These are phyloP conservation scores for Grammomys dolichurus DNA, from an alignment of 2,113 vertebrate genomes.

Conservation along the genomic window DNA sequence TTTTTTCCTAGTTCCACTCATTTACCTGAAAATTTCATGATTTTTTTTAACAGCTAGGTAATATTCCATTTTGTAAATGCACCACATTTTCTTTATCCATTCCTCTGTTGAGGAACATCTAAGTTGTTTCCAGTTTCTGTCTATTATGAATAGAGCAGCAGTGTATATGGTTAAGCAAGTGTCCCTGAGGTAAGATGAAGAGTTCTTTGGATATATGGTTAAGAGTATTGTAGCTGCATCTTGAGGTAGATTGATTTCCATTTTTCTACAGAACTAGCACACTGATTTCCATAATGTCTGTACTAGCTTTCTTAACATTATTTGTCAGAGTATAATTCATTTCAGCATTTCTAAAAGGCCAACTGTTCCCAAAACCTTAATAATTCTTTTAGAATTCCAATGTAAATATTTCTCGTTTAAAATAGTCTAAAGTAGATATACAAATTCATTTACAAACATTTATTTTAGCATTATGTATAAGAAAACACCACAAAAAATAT, in stretches of 20 bases:
- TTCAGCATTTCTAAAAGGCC: conserved; percentile 38
- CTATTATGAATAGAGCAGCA: too few relatives aligned
- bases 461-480: conserved; percentile 23
- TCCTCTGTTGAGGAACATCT: neutral
- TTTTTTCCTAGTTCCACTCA: neutral
- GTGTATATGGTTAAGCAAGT: neutral
- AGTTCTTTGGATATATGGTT: too few relatives aligned
- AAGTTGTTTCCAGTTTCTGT: neutral
- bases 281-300: neutral
- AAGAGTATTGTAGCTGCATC: neutral
- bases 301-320: neutral
- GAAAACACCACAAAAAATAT: neutral
- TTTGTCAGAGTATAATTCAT: conserved; percentile 24
- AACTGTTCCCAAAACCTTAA: conserved; percentile 19
- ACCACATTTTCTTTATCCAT: neutral
- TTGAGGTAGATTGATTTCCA: neutral
- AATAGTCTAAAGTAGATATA: conserved; percentile 3
- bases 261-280: neutral
- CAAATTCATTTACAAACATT: conserved; percentile 32
- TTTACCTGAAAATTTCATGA: neutral
- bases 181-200: neutral
- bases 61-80: neutral
- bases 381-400: conserved; percentile 5
- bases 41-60: neutral
- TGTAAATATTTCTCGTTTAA: conserved; percentile 20